These are phyloP conservation scores for Sakesphorus luctuosus DNA, from an alignment of 2,113 vertebrate species.

Conservation along the genomic window DNA sequence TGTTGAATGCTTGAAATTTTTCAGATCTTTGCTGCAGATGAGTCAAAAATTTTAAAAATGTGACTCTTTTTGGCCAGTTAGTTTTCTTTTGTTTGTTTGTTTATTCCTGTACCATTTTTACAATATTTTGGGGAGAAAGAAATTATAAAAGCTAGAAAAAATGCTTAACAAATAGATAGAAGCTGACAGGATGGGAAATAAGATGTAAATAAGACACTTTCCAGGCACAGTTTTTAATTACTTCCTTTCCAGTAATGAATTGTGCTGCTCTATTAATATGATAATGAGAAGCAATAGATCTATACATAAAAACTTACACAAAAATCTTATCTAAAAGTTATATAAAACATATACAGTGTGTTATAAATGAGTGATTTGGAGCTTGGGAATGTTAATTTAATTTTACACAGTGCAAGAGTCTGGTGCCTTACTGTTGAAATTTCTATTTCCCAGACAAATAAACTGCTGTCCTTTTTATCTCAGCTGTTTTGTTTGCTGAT, in stretches of 20 bases:
- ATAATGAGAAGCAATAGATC: not conserved
- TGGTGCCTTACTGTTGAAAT: not conserved
- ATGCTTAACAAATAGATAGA: not conserved
- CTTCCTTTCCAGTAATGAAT: not conserved
- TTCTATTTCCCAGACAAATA: not conserved
- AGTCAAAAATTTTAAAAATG: not conserved
- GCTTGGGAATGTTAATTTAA: not conserved
- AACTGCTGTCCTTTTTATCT: not conserved
- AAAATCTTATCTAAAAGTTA: not conserved
- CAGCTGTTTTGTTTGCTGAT: not conserved
- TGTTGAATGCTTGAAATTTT: not conserved
- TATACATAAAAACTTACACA: not conserved
- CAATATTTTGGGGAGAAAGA: not conserved
- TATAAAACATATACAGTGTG: not conserved
- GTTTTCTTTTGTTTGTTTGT: not conserved
- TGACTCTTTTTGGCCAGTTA: not conserved
- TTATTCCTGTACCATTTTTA: not conserved
- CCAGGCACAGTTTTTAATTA: not conserved
- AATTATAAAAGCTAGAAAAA: not conserved
- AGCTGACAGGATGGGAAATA: not conserved
- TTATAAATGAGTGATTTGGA: not conserved
- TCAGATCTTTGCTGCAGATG: not conserved
- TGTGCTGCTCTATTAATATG: not conserved
- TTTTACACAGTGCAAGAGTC: not conserved
- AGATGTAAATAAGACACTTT: not conserved